A percentile compares a stretch with the other conserved stretches of the same genome.
Conservation (phyloP, 2,113 vertebrate genomes). For the Leucopsar rothschildi region DNA sequence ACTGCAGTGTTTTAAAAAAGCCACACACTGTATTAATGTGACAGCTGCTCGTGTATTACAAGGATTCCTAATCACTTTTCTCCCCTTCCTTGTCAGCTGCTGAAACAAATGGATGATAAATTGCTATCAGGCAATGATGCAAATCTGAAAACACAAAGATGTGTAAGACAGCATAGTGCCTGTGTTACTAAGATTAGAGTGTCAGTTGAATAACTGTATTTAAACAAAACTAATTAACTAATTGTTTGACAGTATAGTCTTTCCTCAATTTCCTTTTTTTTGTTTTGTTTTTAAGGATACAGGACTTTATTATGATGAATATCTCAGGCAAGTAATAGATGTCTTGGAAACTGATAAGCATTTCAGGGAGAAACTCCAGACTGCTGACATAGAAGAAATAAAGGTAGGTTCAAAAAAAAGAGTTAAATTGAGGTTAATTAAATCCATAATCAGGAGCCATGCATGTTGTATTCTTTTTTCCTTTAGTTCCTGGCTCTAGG, state of each 20-base stretch:
- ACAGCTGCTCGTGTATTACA: not conserved
- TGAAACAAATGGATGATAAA: not conserved
- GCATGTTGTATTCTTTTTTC: not conserved
- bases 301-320: constrained; percentile 96
- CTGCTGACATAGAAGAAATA: constrained; percentile 97
- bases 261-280: not conserved
- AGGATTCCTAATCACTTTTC: not conserved
- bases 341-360: constrained; percentile 96
- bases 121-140: not conserved
- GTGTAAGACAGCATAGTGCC: not conserved
- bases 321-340: constrained; percentile 97
- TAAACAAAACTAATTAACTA: not conserved
- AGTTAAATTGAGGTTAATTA: not conserved
- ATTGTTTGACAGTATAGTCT: not conserved
- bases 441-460: not conserved
- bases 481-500: not conserved
- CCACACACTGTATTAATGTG: not conserved
- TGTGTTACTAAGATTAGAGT: not conserved
- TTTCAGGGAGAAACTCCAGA: constrained; percentile 97
- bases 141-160: not conserved
- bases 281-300: constrained; percentile 82
- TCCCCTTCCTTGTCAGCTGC: not conserved
- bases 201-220: not conserved
- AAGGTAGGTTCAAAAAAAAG: constrained; percentile 77
- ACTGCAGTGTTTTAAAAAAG: not conserved